phyloP scores from a whole-genome alignment of 37 sponge, comb jelly and placozoan species.

The Corticium candelabrum region DNA sequence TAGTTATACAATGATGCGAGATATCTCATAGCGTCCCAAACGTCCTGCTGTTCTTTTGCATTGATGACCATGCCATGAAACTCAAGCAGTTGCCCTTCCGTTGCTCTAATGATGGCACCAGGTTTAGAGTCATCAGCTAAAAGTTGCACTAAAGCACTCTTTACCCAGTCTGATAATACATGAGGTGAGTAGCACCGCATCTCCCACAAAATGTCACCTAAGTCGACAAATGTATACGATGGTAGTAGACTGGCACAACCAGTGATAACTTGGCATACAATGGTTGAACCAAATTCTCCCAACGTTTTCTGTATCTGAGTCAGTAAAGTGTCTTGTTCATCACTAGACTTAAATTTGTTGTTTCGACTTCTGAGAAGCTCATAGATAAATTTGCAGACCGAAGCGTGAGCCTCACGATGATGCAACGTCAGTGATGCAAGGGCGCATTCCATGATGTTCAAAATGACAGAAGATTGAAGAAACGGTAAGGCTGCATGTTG shows the following conservation, averaged over 20 bases:
- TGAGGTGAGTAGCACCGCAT: conserved; percentile 28
- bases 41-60: neutral
- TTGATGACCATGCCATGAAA: neutral
- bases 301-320: neutral
- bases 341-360: neutral
- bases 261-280: conserved; percentile 24
- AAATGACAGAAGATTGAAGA: conserved; percentile 28
- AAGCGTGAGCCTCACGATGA: conserved; percentile 77
- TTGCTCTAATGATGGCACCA: neutral
- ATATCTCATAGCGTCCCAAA: neutral
- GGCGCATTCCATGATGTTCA: conserved; percentile 36
- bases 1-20: neutral
- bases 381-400: conserved; percentile 67
- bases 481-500: conserved; percentile 52
- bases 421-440: conserved; percentile 45
- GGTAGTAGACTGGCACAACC: conserved; percentile 38
- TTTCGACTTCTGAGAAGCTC: conserved; percentile 36
- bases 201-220: conserved; percentile 53
- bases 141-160: neutral
- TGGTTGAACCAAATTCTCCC: neutral
- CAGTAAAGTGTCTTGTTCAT: neutral
- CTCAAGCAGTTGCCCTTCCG: neutral
- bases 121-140: neutral
- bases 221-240: conserved; percentile 44
- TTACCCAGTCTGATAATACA: conserved; percentile 14